phyloP scores from a whole-genome alignment of 2,888 invertebrate genomes.

The Bellardia bayeri region DNA sequence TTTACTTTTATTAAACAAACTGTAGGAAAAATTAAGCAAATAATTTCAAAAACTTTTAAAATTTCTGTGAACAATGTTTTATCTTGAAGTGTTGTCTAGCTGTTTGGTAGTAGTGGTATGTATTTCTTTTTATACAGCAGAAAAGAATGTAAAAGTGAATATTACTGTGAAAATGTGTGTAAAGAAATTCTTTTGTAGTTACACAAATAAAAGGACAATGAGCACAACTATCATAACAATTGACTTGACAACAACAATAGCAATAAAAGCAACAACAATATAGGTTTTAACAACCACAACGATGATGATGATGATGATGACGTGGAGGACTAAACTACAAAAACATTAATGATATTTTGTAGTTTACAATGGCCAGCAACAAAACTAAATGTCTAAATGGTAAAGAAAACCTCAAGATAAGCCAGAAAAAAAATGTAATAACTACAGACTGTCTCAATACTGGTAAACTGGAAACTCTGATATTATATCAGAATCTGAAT shows the following conservation, averaged over 20 bases:
- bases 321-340: constrained; percentile 10
- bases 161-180: constrained; percentile 4
- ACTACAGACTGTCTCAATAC: background rate
- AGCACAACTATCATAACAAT: constrained; percentile 69
- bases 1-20: constrained; percentile 3
- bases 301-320: background rate
- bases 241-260: constrained; percentile 51
- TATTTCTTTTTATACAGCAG: background rate
- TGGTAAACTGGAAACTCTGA: too few relatives aligned
- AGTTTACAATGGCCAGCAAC: constrained; percentile 9
- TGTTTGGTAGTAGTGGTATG: background rate
- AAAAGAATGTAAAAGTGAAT: background rate
- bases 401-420: constrained; percentile 16
- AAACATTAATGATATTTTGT: constrained; percentile 20
- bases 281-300: constrained; percentile 8
- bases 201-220: constrained; percentile 43
- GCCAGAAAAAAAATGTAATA: background rate
- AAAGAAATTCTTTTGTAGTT: constrained; percentile 52
- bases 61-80: constrained; percentile 25
- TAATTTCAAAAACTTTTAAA: background rate
- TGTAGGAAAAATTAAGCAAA: background rate
- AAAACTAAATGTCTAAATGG: background rate
- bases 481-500: too few relatives aligned
- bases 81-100: constrained; percentile 43
- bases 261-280: constrained; percentile 21